Evolutionary conservation across 2,113 vertebrate species (phyloP), one percentile per base, ranked within the genome.

Genomic region (Pterocles gutturalis): DNA sequence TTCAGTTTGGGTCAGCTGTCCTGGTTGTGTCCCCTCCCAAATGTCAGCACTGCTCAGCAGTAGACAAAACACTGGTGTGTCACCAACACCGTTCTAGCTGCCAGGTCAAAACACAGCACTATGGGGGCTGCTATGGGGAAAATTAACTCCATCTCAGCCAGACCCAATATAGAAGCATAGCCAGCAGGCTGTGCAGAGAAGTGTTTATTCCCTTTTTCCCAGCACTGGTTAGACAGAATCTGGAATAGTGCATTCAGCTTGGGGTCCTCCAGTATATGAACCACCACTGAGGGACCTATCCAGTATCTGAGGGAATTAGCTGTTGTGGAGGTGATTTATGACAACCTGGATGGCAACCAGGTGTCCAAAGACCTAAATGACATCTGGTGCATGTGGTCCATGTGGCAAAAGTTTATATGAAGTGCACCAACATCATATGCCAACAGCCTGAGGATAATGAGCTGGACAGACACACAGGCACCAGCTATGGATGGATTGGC

Each of bases 391-490:
- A 0, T 1, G 2, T 1, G 3, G 34, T 16, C 18, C 20, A 19
- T 1, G 16, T 43, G 25, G 19, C 31, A 19, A 7, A 49, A 51
- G 16, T 34, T 77, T 31, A 4, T 75, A 65, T 1, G 5, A 26
- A n/a, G 28, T 26, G 29, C 43, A 48, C n/a, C 0, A 2, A 49
- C 2, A 1, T n/a, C 5, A 11, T 20, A 49, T 7, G 7, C 7
- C 34, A 29, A 12, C 18, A 29, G 34, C 13, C 9, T 41, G 18
- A 21, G 2, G 5, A 10, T 38, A 76, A 28, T 4, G 12, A 76
- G 22, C 61, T 66, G 34, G 19, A 51, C 13, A n/a, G 31, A 28
- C 8, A 2, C 24, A 9, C 43, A 67, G 34, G 19, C 15, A 57
- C 19, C 51, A 49, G 1, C 29, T 18, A 18, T 49, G 34, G 11